Evolutionary conservation across 1,140 invertebrate genomes (phyloP), one percentile per base, ranked within the genome.

Genomic region (Cherax destructor): DNA sequence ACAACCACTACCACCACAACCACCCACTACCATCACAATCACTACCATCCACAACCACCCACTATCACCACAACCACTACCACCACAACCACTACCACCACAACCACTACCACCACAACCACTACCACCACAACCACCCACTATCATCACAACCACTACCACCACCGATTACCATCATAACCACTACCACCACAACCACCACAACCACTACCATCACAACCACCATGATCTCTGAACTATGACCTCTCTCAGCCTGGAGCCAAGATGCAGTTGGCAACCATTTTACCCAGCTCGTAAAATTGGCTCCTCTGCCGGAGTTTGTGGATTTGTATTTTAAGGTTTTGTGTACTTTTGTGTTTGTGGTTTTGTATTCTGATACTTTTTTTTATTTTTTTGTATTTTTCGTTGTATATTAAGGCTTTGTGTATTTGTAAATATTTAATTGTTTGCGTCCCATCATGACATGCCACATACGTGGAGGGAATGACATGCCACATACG

Each of bases 311-410:
- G 61, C 21, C 5, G 18, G 61, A 65, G 61, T 18, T 65, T 65
- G 13, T 18, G 13, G 13, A 18, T 65, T 65, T 65, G 61, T 65
- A 65, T 65, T 18, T 65, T 65, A 21, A 18, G 13, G 5, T 9
- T 74, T n/a, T 74, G 69, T 74, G 69, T 74, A n/a, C 30, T n/a
- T 74, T n/a, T 74, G 69, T 74, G 69, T 74, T n/a, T 74, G 69
- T 74, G 69, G 24, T n/a, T 74, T n/a, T 74, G 69, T 74, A n/a
- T 74, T n/a, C 30, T n/a, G 1, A n/a, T 74, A n/a, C 30, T n/a
- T 74, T n/a, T 72, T n/a, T 74, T n/a, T 74, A n/a, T 30, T n/a
- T 74, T n/a, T 74, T 24, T 74, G 69, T 74, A n/a, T 74, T n/a
- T 74, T n/a, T 74, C n/a, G 24, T n/a, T 74, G 69, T 74, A n/a